These are phyloP conservation scores for Sphaerophoria rueppellii DNA, from an alignment of 2,888 invertebrate genomes.

Conservation along the genomic window DNA sequence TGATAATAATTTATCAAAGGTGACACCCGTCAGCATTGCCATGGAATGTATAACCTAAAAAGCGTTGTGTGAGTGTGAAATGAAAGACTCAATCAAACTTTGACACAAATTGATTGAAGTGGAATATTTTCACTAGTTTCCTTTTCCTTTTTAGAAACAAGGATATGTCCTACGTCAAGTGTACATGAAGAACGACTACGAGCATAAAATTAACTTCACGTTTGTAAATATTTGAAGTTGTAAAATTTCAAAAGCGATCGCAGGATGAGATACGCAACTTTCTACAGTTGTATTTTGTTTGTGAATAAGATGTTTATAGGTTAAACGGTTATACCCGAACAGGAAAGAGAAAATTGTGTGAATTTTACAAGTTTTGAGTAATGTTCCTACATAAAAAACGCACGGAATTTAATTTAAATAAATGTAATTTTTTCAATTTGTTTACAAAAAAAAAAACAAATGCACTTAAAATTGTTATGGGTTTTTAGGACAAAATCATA, in stretches of 20 bases:
- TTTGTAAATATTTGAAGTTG: slow-evolving; percentile 4
- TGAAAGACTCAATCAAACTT: slow-evolving; percentile 44
- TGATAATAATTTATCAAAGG: slow-evolving; percentile 28
- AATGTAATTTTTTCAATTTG: too few relatives aligned
- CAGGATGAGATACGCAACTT: background rate
- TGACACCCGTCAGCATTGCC: slow-evolving; percentile 5
- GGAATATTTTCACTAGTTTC: slow-evolving; percentile 24
- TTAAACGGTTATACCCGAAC: too few relatives aligned
- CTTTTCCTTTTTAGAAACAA: background rate
- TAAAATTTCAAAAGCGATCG: slow-evolving; percentile 12
- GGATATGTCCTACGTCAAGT: background rate
- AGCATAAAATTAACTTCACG: background rate
- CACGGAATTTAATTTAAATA: too few relatives aligned
- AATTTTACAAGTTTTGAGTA: too few relatives aligned
- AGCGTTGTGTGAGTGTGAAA: slow-evolving; percentile 2
- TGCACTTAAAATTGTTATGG: too few relatives aligned
- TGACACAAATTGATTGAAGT: slow-evolving; percentile 33
- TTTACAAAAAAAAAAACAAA: too few relatives aligned
- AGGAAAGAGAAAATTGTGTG: too few relatives aligned
- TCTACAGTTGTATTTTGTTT: background rate
- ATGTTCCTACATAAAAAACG: too few relatives aligned
- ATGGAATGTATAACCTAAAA: background rate
- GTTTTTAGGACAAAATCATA: too few relatives aligned
- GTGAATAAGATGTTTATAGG: background rate
- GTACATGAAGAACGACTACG: background rate